A percentile compares a stretch with the other conserved stretches of the same genome.
phyloP scores from a whole-genome alignment of 2,797 vertebrate genomes.

The Eospalax fontanierii region DNA sequence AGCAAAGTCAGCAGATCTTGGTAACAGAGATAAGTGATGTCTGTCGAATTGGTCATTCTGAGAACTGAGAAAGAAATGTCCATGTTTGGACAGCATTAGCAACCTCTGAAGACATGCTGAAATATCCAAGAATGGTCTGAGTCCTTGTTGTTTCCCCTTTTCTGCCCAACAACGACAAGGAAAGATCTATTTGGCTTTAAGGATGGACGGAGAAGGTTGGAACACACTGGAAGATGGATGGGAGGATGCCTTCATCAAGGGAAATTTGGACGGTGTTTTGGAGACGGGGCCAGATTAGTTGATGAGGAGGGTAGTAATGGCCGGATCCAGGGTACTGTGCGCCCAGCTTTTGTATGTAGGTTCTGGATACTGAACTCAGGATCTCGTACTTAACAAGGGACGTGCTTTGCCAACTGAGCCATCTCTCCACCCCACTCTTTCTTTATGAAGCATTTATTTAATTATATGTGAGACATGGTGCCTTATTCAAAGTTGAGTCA shows the following conservation, averaged over 20 bases:
- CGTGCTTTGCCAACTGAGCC: not conserved
- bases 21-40: not conserved
- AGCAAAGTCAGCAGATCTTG: conserved; percentile 14
- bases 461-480: not conserved
- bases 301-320: not conserved
- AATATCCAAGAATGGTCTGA: not conserved
- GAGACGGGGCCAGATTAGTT: not conserved
- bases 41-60: not conserved
- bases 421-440: not conserved
- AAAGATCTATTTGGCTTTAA: conserved; percentile 42
- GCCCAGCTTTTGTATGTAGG: not conserved
- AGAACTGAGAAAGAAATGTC: conserved; percentile 37
- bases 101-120: conserved; percentile 33
- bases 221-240: not conserved
- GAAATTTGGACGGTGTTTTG: not conserved
- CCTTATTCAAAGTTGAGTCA: not conserved
- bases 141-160: not conserved
- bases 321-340: not conserved
- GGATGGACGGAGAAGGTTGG: not conserved
- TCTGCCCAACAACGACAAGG: conserved; percentile 3
- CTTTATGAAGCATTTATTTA: not conserved
- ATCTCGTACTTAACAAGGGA: not conserved
- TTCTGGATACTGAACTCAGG: not conserved
- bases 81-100: not conserved
- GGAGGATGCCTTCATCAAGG: not conserved